Base-by-base conservation (phyloP, 2,797 vertebrate genomes). In the Orestias chungarensis region DNA sequence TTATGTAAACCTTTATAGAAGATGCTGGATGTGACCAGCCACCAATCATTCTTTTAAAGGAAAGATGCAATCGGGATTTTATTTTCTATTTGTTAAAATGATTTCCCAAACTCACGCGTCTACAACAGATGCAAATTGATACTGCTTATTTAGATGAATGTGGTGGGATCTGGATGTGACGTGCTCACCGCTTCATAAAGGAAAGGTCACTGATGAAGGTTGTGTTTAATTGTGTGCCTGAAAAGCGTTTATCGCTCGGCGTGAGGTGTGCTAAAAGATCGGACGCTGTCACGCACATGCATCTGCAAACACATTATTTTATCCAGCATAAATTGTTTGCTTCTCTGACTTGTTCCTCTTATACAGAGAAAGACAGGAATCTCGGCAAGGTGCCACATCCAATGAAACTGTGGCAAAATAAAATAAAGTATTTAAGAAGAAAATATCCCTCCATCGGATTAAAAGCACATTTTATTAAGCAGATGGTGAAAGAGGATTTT, bases 401-500 rank as follows among this genome's bases (percentile, higher is more conserved):
- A 92, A 93, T 93, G 81, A 93, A 91, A 93, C 86, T 88, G 83
- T 75, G 70, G 73, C 73, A 72, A 90, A 86, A 79, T 86, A 84
- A 82, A 92, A 93, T 83, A 93, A 93, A 88, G 74, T 76, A 71
- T 80, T 80, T 46, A 86, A 77, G 93, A 94, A 95, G 92, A 93
- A 94, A 94, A 91, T 82, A 88, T 73, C 82, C 79, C 79, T 62
- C 75, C 68, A 79, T 88, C 92, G 93, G 96, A 97, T 97, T 98
- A 97, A 97, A 96, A 96, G 93, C 92, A 95, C 94, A 96, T 96
- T 96, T 96, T 97, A 97, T 97, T 96, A 97, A 95, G 94, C 92
- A 93, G 92, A 96, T 94, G 95, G 91, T 92, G 94, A 93, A 93
- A 95, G 95, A 96, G 94, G 94, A 97, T 96, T 95, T 93, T 86